These are phyloP conservation scores for Monochamus saltuarius DNA, from an alignment of 1,140 invertebrate species.

Conservation along the genomic window DNA sequence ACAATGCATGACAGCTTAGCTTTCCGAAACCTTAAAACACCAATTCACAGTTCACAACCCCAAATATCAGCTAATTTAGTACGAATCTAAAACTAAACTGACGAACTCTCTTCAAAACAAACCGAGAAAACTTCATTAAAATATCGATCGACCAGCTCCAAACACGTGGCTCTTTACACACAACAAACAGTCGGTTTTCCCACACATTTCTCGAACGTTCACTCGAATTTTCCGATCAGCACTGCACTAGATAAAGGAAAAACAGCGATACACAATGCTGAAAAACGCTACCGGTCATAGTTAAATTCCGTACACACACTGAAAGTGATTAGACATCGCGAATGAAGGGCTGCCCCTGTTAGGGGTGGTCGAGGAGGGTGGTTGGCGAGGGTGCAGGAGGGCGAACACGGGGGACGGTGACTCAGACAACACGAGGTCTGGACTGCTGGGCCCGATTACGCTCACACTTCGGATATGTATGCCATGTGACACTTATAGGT, in stretches of 20 bases:
- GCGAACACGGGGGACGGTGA: slow-evolving; percentile 32
- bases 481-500: too few relatives aligned
- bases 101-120: too few relatives aligned
- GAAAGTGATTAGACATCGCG: slow-evolving; percentile 41
- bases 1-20: too few relatives aligned
- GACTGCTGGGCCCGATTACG: background rate
- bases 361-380: slow-evolving; percentile 22
- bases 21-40: too few relatives aligned
- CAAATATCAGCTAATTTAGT: too few relatives aligned
- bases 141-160: too few relatives aligned
- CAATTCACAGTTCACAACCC: too few relatives aligned
- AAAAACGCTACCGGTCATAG: slow-evolving; percentile 28
- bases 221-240: background rate
- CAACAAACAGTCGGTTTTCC: slow-evolving; percentile 4
- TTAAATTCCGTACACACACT: slow-evolving; percentile 36
- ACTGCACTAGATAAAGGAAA: slow-evolving; percentile 4
- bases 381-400: slow-evolving; percentile 18
- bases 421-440: slow-evolving; percentile 26
- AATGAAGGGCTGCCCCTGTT: slow-evolving; percentile 36
- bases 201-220: background rate
- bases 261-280: background rate
- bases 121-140: too few relatives aligned
- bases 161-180: background rate
- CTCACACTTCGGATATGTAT: too few relatives aligned
- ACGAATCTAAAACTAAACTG: too few relatives aligned